Evolutionary conservation across 2,113 vertebrate genomes (phyloP).

Genomic region (Numida meleagris): DNA sequence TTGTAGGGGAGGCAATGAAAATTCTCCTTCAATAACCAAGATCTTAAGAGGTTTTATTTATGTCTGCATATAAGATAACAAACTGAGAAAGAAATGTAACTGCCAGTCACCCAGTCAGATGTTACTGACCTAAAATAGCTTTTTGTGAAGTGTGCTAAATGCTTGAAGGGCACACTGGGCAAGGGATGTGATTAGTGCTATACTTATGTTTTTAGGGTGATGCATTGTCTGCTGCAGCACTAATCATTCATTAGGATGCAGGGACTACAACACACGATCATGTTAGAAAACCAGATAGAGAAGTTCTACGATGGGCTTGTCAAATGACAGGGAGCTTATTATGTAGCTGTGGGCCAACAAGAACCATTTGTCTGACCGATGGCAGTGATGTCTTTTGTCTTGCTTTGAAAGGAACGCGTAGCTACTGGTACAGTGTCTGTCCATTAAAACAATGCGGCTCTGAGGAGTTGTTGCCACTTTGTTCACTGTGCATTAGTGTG

Average conservation of each 20-base stretch:
- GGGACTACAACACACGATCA: neutral
- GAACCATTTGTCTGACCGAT: conserved; percentile 45
- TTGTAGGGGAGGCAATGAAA: neutral
- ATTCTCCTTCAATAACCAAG: neutral
- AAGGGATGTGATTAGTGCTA: neutral
- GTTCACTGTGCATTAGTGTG: neutral
- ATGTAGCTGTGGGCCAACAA: conserved; percentile 65
- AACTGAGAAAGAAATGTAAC: neutral
- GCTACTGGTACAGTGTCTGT: conserved; percentile 72
- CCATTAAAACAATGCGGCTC: conserved; percentile 61
- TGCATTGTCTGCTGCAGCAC: neutral
- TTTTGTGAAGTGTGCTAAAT: neutral
- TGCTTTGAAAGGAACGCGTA: conserved; percentile 43
- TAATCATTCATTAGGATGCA: neutral
- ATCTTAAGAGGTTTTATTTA: neutral
- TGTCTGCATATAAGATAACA: neutral
- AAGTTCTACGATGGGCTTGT: neutral
- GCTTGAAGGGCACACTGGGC: neutral
- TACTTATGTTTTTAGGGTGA: neutral
- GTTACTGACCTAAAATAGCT: neutral
- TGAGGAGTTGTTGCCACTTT: neutral
- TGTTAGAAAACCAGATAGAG: neutral
- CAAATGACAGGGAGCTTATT: conserved; percentile 27
- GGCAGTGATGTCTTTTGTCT: conserved; percentile 53
- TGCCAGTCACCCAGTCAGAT: neutral